These are phyloP conservation scores for Phocoena sinus DNA, from an alignment of 2,113 vertebrate species.

Conservation along the genomic window DNA sequence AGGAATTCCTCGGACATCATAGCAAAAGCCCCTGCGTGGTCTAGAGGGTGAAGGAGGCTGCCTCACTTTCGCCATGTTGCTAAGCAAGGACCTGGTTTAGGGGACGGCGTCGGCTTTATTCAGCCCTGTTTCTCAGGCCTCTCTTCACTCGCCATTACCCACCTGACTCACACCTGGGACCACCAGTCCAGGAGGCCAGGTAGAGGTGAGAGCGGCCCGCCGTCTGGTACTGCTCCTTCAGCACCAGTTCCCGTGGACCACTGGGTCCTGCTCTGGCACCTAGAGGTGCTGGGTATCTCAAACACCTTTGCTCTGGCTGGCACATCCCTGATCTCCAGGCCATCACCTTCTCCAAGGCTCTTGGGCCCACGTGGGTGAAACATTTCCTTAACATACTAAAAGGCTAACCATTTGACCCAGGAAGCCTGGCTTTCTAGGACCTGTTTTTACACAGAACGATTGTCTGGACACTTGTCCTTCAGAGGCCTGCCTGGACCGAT, in stretches of 20 bases:
- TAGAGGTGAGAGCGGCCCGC: background rate
- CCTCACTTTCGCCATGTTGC: background rate
- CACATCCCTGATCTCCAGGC: rapidly evolving
- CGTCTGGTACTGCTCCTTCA: rapidly evolving
- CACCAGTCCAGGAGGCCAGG: background rate
- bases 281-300: rapidly evolving
- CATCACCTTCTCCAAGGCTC: background rate
- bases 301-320: background rate
- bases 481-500: background rate
- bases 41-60: background rate
- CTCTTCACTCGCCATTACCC: rapidly evolving
- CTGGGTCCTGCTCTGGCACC: background rate
- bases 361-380: background rate
- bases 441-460: background rate
- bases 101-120: rapidly evolving
- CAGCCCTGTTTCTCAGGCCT: background rate
- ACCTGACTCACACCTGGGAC: background rate
- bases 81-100: background rate
- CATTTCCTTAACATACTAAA: background rate
- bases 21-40: background rate
- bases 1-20: rapidly evolving
- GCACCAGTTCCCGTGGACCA: rapidly evolving
- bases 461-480: background rate
- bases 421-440: background rate
- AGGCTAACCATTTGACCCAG: background rate